Base-by-base conservation (phyloP, 2,113 vertebrate species). In the Platichthys stellatus region DNA sequence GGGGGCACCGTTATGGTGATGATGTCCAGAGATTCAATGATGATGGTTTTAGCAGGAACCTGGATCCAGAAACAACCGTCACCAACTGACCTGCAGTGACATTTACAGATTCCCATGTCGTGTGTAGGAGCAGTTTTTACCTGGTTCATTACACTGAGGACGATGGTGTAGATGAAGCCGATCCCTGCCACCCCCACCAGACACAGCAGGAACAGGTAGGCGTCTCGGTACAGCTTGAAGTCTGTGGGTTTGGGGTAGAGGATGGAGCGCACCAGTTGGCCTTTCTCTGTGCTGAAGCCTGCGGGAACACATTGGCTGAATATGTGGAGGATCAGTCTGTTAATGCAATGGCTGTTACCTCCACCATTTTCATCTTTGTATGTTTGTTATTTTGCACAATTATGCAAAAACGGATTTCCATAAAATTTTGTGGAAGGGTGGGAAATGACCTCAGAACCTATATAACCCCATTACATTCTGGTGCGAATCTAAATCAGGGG, bases 221-320 rank as follows among this genome's bases (percentile, higher is more conserved):
- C 97, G 60, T 99, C 98, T 67, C 95, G 94, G 93, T 99, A 98
- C 85, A 99, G 96, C 84, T 97, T 98, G 83, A 99, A 98, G 89
- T 99, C 97, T 4, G 96, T 98, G 82, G 98, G 98, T 89, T 99
- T 99, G 43, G 98, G 98, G 91, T 99, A 97, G 0, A 99, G 86
- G 89, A 99, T 99, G 69, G 97, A 98, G 69, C 96, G 95, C 28
- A 99, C 96, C 24, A 99, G 96, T 71, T 97, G 97, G 68, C 98
- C 98, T 90, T 99, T 99, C 56, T 97, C 95, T 69, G 97, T 99
- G 85, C 95, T 95, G 88, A 98, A 99, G 51, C 98, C 97, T 99
- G 88, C 60, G 43, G 84, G 51, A 83, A 17, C 17, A 45, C 13
- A 21, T 23, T n/a, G 24, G 15, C 3, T 21, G 47, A 49, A 49